These are phyloP conservation scores for Mormyrus iriodes DNA, from an alignment of 2,113 vertebrate species.

Conservation along the genomic window DNA sequence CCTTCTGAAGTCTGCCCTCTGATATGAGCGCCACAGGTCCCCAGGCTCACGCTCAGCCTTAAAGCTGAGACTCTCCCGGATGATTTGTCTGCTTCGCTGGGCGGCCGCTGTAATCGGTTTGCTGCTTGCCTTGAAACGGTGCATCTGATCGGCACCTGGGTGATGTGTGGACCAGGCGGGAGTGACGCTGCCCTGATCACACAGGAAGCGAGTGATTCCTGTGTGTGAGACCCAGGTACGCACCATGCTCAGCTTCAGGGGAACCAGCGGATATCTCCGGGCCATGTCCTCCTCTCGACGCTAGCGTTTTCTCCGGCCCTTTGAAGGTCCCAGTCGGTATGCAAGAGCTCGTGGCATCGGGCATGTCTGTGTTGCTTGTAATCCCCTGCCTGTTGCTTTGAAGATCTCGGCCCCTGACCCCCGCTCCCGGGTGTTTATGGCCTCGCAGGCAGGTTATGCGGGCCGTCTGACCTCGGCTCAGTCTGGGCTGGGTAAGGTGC, in stretches of 20 bases:
- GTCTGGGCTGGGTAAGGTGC: neutral
- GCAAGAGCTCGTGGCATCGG: neutral
- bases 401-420: neutral
- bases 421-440: neutral
- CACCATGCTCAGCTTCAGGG: too few species aligned
- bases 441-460: neutral
- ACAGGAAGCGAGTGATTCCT: neutral
- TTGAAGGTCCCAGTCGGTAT: too few species aligned
- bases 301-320: neutral
- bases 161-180: neutral
- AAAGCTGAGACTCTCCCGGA: neutral
- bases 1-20: neutral
- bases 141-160: neutral
- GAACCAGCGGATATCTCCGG: too few species aligned
- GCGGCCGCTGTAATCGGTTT: neutral
- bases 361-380: neutral
- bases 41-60: neutral
- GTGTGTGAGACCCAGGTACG: neutral
- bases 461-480: neutral
- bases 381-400: neutral
- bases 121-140: neutral
- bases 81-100: neutral
- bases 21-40: neutral
- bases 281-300: neutral
- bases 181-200: neutral